Evolutionary conservation across 53 echinoderm and acorn worm genomes (phyloP).

Genomic region (Henricia sp.): DNA sequence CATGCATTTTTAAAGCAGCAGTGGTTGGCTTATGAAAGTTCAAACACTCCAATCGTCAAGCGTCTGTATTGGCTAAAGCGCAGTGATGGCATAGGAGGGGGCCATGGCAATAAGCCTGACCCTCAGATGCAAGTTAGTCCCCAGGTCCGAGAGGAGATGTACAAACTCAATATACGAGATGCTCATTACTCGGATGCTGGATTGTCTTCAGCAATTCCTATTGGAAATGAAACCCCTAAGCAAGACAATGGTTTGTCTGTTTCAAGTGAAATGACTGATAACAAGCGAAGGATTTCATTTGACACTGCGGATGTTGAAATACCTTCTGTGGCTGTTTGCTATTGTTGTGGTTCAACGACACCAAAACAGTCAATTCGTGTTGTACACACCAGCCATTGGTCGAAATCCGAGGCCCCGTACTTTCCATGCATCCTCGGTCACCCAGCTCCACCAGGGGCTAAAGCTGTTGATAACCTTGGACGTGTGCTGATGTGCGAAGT

Average conservation of each 20-base stretch:
- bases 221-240: slow-evolving; percentile 31
- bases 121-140: slow-evolving; percentile 69
- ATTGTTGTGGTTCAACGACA: slow-evolving; percentile 82
- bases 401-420: slow-evolving; percentile 96
- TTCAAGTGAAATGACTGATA: slow-evolving; percentile 48
- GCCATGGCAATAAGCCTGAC: slow-evolving; percentile 75
- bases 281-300: slow-evolving; percentile 64
- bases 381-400: slow-evolving; percentile 98
- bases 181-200: slow-evolving; percentile 49
- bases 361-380: slow-evolving; percentile 74
- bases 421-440: slow-evolving; percentile 94
- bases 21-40: slow-evolving; percentile 92
- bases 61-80: slow-evolving; percentile 96
- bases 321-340: slow-evolving; percentile 83
- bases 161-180: slow-evolving; percentile 79
- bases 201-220: background rate
- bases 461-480: slow-evolving; percentile 91
- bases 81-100: slow-evolving; percentile 71
- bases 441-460: slow-evolving; percentile 87
- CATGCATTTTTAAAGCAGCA: slow-evolving; percentile 94
- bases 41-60: slow-evolving; percentile 94
- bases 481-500: slow-evolving; percentile 97
- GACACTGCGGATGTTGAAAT: slow-evolving; percentile 83
- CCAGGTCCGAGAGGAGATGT: slow-evolving; percentile 81
- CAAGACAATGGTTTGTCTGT: slow-evolving; percentile 55